These are phyloP conservation scores for Ceyx erithaca DNA, from an alignment of 2,797 vertebrate species.

Conservation along the genomic window DNA sequence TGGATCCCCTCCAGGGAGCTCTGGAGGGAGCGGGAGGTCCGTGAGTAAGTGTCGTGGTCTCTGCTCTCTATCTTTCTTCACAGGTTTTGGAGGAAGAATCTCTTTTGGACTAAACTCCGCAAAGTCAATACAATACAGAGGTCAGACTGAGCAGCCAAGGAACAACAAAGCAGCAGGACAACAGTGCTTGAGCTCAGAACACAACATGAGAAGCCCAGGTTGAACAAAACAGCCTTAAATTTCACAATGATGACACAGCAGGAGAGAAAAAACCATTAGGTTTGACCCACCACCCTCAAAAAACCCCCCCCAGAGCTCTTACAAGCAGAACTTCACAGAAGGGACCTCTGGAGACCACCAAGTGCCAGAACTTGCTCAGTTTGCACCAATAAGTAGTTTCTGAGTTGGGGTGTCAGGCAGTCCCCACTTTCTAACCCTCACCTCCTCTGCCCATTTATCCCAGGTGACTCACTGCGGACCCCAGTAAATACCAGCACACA, in stretches of 20 bases:
- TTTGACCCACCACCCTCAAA: rapidly evolving
- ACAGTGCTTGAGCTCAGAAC: background rate
- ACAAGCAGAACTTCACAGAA: background rate
- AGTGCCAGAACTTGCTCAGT: background rate
- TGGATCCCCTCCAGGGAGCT: conserved; percentile 87
- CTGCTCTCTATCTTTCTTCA: conserved; percentile 90
- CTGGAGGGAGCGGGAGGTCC: conserved; percentile 95
- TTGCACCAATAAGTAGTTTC: background rate
- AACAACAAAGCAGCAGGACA: background rate
- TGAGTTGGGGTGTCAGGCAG: background rate
- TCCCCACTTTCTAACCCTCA: background rate
- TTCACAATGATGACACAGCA: rapidly evolving
- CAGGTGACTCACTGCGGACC: background rate
- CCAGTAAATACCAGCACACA: background rate
- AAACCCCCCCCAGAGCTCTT: background rate
- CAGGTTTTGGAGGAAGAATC: conserved; percentile 86
- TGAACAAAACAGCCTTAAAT: background rate
- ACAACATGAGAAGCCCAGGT: background rate
- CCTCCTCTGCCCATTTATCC: background rate
- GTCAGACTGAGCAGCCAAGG: background rate
- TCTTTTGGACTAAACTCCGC: conserved; percentile 90
- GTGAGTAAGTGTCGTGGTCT: conserved; percentile 91
- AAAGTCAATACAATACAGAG: conserved; percentile 51
- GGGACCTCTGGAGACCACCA: too few relatives aligned
- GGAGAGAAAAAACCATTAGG: background rate